These are phyloP conservation scores for Cynocephalus volans DNA, from an alignment of 2,113 vertebrate genomes.

Conservation along the genomic window DNA sequence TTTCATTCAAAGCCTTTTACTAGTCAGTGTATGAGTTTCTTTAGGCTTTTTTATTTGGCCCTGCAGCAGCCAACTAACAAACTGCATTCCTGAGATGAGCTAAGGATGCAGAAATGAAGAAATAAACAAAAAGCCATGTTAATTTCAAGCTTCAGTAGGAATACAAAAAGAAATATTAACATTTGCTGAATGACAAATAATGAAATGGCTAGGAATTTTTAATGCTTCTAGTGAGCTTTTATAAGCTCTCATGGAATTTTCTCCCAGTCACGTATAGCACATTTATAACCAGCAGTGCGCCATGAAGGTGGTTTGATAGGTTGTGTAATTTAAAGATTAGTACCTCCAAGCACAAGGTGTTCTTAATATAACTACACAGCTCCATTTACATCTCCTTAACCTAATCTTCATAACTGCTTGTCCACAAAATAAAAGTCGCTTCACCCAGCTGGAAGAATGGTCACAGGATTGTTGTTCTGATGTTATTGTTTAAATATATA, in stretches of 20 bases:
- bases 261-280: not conserved
- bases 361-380: not conserved
- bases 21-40: constrained; percentile 16
- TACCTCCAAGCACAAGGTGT: not conserved
- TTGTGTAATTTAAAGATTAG: constrained; percentile 55
- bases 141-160: constrained; percentile 85
- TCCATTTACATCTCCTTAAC: not conserved
- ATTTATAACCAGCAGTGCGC: not conserved
- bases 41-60: not conserved
- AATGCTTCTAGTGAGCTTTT: constrained; percentile 63
- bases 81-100: constrained; percentile 70
- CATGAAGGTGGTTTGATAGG: not conserved
- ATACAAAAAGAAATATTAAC: constrained; percentile 83
- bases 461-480: not conserved
- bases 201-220: constrained; percentile 61
- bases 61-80: constrained; percentile 20
- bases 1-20: constrained; percentile 53
- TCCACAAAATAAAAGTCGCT: not conserved
- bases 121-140: constrained; percentile 84
- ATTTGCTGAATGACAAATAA: constrained; percentile 69
- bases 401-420: not conserved
- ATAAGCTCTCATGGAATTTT: constrained; percentile 1
- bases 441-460: not conserved
- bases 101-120: constrained; percentile 78
- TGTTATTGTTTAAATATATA: not conserved